Evolutionary conservation across 2,888 invertebrate species (phyloP).

Genomic region (Cantharis rufa): DNA sequence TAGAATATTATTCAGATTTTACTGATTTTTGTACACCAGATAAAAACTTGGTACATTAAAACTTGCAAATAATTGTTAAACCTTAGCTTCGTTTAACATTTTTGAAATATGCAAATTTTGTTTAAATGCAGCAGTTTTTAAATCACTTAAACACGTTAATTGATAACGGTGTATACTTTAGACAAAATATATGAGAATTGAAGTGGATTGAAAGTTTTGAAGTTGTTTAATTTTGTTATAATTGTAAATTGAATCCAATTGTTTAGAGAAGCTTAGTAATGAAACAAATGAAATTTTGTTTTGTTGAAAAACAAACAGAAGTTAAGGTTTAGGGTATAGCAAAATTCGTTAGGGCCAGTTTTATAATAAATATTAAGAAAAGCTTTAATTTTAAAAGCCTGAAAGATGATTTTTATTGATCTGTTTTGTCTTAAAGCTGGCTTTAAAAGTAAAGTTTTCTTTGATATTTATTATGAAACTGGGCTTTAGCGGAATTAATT

Average conservation of each 20-base stretch:
- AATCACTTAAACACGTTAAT: neutral
- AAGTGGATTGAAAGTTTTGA: neutral
- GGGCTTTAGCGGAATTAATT: too few relatives aligned
- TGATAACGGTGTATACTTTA: neutral
- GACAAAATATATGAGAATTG: neutral
- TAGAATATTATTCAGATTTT: neutral
- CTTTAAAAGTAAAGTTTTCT: too few relatives aligned
- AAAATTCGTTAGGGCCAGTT: too few relatives aligned
- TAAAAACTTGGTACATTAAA: neutral
- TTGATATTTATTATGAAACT: too few relatives aligned
- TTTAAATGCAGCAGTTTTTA: neutral
- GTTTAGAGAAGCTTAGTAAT: neutral
- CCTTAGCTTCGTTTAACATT: neutral
- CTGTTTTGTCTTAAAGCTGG: too few relatives aligned
- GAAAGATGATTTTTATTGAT: too few relatives aligned
- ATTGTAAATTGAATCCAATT: neutral
- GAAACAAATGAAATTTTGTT: too few relatives aligned
- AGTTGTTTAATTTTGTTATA: neutral
- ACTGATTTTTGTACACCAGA: neutral
- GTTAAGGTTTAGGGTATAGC: too few relatives aligned
- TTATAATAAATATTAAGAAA: too few relatives aligned
- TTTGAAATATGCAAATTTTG: neutral
- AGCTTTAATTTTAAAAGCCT: too few relatives aligned
- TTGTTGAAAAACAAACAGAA: too few relatives aligned
- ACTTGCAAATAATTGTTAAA: neutral